phyloP scores from a whole-genome alignment of 2,888 invertebrate species.

The Scotopteryx bipunctaria region DNA sequence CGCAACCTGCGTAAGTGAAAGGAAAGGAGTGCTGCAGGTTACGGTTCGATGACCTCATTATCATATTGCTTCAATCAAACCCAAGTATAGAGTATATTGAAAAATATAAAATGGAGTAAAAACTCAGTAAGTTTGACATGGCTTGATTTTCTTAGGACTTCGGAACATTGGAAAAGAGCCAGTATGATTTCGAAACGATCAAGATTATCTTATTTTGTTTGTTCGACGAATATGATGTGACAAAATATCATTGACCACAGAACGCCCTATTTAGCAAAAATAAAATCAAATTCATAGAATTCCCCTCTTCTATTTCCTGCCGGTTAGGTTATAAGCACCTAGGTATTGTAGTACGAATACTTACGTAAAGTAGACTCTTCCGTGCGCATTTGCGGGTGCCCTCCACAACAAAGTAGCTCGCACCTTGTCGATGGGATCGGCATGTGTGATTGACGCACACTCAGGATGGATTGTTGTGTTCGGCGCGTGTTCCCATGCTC shows the following conservation, averaged over 20 bases:
- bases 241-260: too few species aligned
- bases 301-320: too few species aligned
- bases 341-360: slow-evolving; percentile 51
- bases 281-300: too few species aligned
- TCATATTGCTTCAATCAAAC: slow-evolving; percentile 43
- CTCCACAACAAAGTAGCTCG: slow-evolving; percentile 89
- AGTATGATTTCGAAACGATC: too few species aligned
- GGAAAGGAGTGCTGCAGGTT: slow-evolving; percentile 57
- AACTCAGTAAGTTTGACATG: too few species aligned
- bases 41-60: slow-evolving; percentile 56
- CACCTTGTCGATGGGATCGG: slow-evolving; percentile 88
- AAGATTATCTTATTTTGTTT: too few species aligned
- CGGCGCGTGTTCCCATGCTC: slow-evolving; percentile 87
- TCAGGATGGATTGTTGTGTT: slow-evolving; percentile 91
- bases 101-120: background rate
- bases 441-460: slow-evolving; percentile 91
- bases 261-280: too few species aligned
- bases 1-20: slow-evolving; percentile 53
- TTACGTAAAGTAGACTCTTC: slow-evolving; percentile 92
- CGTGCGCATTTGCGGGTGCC: slow-evolving; percentile 86
- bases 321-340: background rate
- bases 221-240: too few species aligned
- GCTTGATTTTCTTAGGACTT: too few species aligned
- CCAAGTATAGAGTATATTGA: slow-evolving; percentile 31
- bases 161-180: too few species aligned